A percentile compares a stretch with the other conserved stretches of the same genome.
Conservation (phyloP, 2,113 vertebrate genomes). For the Chlamydotis undulata region DNA sequence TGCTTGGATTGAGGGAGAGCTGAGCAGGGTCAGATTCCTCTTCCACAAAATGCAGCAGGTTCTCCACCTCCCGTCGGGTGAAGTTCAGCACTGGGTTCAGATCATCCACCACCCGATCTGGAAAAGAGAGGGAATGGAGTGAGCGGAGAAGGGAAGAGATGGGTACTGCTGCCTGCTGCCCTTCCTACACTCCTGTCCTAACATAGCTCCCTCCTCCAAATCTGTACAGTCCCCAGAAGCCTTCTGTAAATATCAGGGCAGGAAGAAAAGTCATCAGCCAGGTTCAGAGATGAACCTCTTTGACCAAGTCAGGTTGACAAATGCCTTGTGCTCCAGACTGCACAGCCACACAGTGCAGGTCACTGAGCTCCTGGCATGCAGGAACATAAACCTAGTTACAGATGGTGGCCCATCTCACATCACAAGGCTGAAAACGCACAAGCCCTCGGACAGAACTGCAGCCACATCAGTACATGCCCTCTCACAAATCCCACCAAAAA, state of each 20-base stretch:
- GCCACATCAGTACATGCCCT: neutral
- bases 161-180: neutral
- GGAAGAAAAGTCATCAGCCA: neutral
- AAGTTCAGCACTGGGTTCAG: slow-evolving; percentile 97
- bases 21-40: slow-evolving; percentile 86
- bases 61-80: slow-evolving; percentile 95
- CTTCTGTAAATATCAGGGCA: neutral
- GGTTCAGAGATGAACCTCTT: neutral
- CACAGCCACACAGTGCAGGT: neutral
- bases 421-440: neutral
- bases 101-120: slow-evolving; percentile 97
- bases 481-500: neutral
- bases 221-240: neutral
- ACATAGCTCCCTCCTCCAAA: neutral
- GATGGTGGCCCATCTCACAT: neutral
- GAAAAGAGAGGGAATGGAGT: neutral
- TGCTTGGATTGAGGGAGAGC: slow-evolving; percentile 56
- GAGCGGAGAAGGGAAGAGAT: neutral
- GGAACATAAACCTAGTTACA: neutral
- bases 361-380: neutral
- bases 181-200: neutral
- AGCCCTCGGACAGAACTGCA: neutral
- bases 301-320: neutral
- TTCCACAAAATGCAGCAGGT: slow-evolving; percentile 97
- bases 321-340: neutral